Percentiles rank a stretch among this genome's conserved stretches.
Conservation (phyloP, 2,888 invertebrate species). For the Apocheima hispidaria region DNA sequence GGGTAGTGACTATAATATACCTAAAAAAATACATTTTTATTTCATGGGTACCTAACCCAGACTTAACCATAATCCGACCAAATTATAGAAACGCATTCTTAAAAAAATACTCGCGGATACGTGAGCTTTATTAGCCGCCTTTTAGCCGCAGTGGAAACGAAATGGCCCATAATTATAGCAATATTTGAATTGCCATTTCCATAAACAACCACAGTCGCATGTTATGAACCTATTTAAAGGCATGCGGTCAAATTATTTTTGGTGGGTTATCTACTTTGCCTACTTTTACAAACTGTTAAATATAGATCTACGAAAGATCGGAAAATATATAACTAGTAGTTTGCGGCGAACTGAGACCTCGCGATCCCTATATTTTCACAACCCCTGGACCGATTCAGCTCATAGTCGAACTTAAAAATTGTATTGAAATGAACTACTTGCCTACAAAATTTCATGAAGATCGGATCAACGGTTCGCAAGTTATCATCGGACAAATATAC, state of each 20-base stretch:
- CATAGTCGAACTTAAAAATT: no score
- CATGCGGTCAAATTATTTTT: slow-evolving; percentile 67
- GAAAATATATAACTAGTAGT: no score
- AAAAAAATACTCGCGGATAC: slow-evolving; percentile 59
- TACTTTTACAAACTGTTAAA: background rate
- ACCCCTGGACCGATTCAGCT: no score
- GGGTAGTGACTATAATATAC: no score
- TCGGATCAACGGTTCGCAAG: no score
- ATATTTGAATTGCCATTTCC: slow-evolving; percentile 77
- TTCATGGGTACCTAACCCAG: no score
- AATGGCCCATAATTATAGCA: slow-evolving; percentile 79
- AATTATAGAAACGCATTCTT: slow-evolving; percentile 65
- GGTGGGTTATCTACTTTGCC: slow-evolving; percentile 24
- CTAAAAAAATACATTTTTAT: no score
- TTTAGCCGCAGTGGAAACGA: slow-evolving; percentile 72
- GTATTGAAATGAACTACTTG: no score
- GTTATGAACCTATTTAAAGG: slow-evolving; percentile 69
- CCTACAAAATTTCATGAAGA: no score
- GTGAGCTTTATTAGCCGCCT: slow-evolving; percentile 73
- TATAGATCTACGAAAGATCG: background rate
- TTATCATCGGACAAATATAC: no score
- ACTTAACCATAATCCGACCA: slow-evolving; percentile 25
- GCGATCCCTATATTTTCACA: no score
- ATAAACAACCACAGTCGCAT: slow-evolving; percentile 74
- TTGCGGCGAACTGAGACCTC: no score